Evolutionary conservation across 2,888 invertebrate genomes (phyloP).

Genomic region (Orchestes rusci): DNA sequence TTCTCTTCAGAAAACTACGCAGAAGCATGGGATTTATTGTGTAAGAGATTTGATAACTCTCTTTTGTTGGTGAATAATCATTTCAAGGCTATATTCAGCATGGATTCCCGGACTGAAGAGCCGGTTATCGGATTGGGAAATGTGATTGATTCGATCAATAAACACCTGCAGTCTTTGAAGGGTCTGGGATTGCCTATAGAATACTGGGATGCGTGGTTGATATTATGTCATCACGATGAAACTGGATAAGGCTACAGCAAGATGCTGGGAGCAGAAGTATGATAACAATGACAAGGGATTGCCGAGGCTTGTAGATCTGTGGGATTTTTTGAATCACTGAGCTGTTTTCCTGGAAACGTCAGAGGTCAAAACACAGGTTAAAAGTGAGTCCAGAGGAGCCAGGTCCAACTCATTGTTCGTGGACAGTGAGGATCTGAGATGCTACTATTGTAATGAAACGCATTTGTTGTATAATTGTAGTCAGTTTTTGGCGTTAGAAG

Average conservation of each 20-base stretch:
- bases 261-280: constrained; percentile 1
- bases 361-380: background rate
- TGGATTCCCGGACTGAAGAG: too few relatives aligned
- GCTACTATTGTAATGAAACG: background rate
- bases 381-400: background rate
- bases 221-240: background rate
- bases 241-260: background rate
- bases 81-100: background rate
- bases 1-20: background rate
- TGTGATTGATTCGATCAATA: background rate
- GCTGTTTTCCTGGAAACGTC: background rate
- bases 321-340: background rate
- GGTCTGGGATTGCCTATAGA: background rate
- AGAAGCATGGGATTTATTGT: constrained; percentile 1
- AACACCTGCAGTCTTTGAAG: background rate
- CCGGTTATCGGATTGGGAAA: background rate
- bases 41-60: background rate
- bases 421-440: background rate
- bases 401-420: background rate
- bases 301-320: background rate
- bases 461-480: background rate
- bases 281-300: constrained; percentile 1
- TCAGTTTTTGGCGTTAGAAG: background rate
- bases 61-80: constrained; percentile 1
- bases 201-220: background rate